Conservation (phyloP, 1,140 invertebrate genomes). For the Lepidurus packardi region DNA sequence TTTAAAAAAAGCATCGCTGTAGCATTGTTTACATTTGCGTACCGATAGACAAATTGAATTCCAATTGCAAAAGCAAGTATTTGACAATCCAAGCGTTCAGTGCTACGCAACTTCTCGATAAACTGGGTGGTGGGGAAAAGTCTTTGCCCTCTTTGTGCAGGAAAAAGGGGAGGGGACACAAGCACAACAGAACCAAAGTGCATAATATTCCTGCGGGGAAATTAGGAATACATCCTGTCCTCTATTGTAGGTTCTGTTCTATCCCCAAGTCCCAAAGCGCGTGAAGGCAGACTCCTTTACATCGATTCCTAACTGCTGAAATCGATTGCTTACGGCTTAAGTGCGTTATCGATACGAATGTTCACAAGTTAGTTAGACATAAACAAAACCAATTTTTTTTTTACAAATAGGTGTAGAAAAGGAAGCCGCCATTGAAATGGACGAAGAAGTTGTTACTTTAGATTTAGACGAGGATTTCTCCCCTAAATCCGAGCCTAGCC, state of each 20-base stretch:
- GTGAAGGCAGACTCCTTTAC: background rate
- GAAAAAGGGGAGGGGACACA: background rate
- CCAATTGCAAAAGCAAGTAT: background rate
- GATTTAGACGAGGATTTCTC: background rate
- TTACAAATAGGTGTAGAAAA: background rate
- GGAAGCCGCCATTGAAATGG: background rate
- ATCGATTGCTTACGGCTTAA: background rate
- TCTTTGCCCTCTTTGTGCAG: background rate
- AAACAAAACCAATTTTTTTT: background rate
- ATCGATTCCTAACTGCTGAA: background rate
- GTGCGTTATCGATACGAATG: background rate
- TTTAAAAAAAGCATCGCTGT: too few species aligned
- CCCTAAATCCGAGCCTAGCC: background rate
- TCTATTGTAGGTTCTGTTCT: background rate
- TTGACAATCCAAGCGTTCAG: background rate
- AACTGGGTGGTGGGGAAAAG: background rate
- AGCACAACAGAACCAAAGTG: background rate
- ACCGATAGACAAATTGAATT: too few species aligned
- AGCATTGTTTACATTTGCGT: too few species aligned
- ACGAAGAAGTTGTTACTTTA: background rate
- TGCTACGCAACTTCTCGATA: background rate
- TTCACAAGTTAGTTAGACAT: background rate
- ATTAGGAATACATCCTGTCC: background rate
- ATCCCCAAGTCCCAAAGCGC: background rate
- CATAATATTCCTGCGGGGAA: background rate